Evolutionary conservation across 2,888 invertebrate species (phyloP).

Genomic region (Thyatira batis): DNA sequence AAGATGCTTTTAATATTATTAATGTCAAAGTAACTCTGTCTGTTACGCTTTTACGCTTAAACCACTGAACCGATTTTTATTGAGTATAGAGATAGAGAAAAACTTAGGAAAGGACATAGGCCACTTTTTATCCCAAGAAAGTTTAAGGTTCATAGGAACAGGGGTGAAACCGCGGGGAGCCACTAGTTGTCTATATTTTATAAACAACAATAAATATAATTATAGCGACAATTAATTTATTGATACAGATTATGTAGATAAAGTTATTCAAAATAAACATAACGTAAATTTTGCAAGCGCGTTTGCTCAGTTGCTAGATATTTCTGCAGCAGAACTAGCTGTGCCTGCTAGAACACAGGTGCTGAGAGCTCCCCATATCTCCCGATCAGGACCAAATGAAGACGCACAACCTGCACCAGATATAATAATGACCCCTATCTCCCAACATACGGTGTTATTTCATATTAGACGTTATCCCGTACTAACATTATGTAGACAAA

Average conservation of each 20-base stretch:
- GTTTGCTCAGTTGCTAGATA: not conserved
- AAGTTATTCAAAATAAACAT: not conserved
- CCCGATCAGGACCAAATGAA: slow-evolving; percentile 65
- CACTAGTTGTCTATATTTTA: too few species aligned
- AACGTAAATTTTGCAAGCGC: not conserved
- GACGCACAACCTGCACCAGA: slow-evolving; percentile 45
- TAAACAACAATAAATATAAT: not conserved
- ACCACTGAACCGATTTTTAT: too few species aligned
- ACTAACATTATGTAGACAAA: slow-evolving; percentile 71
- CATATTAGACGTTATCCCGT: slow-evolving; percentile 71
- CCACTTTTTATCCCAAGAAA: too few species aligned
- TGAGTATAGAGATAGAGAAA: too few species aligned
- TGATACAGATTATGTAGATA: not conserved
- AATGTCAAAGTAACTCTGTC: too few species aligned
- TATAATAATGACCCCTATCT: slow-evolving; percentile 60
- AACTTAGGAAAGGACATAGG: too few species aligned
- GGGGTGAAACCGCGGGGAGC: too few species aligned
- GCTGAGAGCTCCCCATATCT: slow-evolving; percentile 47
- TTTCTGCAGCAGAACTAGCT: not conserved
- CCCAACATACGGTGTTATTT: slow-evolving; percentile 61
- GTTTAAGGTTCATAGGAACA: too few species aligned
- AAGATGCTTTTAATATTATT: too few species aligned
- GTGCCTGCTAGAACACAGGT: not conserved
- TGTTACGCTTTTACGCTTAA: too few species aligned
- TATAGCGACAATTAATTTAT: not conserved